A percentile compares a stretch with the other conserved stretches of the same genome.
Conservation (phyloP, 2,888 invertebrate genomes). For the Drosophila cognata region DNA sequence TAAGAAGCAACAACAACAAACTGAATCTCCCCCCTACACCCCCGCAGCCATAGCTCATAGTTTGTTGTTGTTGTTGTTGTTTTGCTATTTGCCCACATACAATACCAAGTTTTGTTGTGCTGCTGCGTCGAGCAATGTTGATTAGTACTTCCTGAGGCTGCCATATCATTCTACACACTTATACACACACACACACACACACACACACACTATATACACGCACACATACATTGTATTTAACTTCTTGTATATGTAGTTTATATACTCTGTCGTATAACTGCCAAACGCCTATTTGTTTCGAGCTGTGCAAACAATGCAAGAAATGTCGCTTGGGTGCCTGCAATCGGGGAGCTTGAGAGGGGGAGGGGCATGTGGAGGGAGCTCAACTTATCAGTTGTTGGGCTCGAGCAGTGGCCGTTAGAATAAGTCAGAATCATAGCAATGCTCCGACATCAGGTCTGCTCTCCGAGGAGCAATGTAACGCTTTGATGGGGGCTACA, state of each 20-base stretch:
- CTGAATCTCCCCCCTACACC: constrained; percentile 14
- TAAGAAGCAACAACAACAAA: constrained; percentile 47
- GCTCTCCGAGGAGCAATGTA: constrained; percentile 9
- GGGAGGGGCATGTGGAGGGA: neutral
- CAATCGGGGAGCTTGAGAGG: neutral
- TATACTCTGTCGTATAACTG: constrained; percentile 27
- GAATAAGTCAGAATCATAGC: constrained; percentile 36
- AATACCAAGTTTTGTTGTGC: constrained; percentile 69
- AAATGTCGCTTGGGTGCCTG: constrained; percentile 38
- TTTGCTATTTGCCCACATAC: constrained; percentile 49
- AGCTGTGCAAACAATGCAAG: constrained; percentile 55
- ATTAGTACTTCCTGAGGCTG: constrained; percentile 80
- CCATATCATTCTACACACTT: constrained; percentile 59
- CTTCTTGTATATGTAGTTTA: constrained; percentile 14
- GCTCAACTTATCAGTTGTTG: constrained; percentile 49
- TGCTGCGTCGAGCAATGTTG: constrained; percentile 61
- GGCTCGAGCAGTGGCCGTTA: constrained; percentile 40
- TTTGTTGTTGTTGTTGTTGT: constrained; percentile 41
- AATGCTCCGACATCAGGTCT: constrained; percentile 12
- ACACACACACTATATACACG: neutral
- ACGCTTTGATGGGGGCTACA: constrained; percentile 15
- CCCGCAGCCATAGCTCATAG: constrained; percentile 2
- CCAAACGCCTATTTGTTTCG: constrained; percentile 49
- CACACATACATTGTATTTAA: neutral
- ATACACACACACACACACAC: constrained; percentile 11